Evolutionary conservation across 2,888 invertebrate genomes (phyloP), one percentile per base, ranked within the genome.

Genomic region (Hydraecia micacea): DNA sequence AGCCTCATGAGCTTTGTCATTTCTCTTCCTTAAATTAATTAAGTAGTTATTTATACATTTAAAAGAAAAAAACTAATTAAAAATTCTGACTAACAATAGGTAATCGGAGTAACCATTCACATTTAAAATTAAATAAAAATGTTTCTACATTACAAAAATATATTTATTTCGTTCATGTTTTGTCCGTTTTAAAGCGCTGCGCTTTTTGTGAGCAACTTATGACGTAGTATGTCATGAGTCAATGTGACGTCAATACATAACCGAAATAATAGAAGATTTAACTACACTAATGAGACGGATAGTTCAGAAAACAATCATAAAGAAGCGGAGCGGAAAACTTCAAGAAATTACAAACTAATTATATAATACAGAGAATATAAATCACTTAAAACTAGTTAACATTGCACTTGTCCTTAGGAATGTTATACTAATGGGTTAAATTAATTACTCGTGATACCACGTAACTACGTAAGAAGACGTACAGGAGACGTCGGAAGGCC

Each of bases 351-450:
- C 91, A 89, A 91, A 92, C 87, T 94, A 94, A 93, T 92, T 91
- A 94, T 94, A 93, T 93, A 93, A 95, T 95, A 95, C 96, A 96
- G 95, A 95, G 91, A 91, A 91, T 91, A 92, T 93, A 95, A 95
- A 94, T 94, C 91, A 79, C 95, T 96, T 97, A 96, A 95, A 97
- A 97, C 96, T 97, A 97, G 96, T 95, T 95, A 97, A 97, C 97
- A 97, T 97, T 97, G 97, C 97, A 97, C 97, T 95, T 96, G 95
- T 97, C 97, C 97, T 95, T 96, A 96, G 96, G 96, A 95, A 95
- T 94, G 95, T 95, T 94, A 95, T 93, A 91, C 95, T 96, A 96
- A 92, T 91, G 94, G 94, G 94, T 93, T 93, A 93, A 91, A 92
- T 91, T 92, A 89, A 86, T 88, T 91, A 92, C 91, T 90, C 91